Percentiles rank a stretch among this genome's conserved stretches.
These are phyloP conservation scores for Sceloporus undulatus DNA, from an alignment of 2,113 vertebrate species.

Conservation along the genomic window DNA sequence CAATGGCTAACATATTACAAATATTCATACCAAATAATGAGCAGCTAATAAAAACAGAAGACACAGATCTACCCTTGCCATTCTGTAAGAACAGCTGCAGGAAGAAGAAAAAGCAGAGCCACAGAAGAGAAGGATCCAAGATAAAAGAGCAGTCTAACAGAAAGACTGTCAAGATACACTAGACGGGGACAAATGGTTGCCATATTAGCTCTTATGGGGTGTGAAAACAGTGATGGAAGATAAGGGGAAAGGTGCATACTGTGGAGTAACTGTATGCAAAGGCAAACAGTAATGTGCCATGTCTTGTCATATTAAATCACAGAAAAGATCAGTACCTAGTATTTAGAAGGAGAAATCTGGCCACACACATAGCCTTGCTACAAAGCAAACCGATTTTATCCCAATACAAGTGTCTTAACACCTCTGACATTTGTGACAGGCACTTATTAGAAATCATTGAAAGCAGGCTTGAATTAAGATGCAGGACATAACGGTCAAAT, in stretches of 20 bases:
- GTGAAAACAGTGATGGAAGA: neutral
- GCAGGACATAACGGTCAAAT: slow-evolving; percentile 36
- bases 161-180: neutral
- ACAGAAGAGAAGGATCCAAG: neutral
- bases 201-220: neutral
- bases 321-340: neutral
- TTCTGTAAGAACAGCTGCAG: neutral
- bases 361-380: neutral
- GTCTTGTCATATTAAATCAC: neutral
- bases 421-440: neutral
- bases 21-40: neutral
- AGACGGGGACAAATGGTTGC: neutral
- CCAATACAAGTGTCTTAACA: neutral
- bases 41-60: neutral
- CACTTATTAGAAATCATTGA: slow-evolving; percentile 25
- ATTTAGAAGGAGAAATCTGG: neutral
- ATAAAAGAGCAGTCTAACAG: neutral
- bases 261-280: neutral
- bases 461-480: slow-evolving; percentile 46
- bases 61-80: neutral
- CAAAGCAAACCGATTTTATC: slow-evolving; percentile 22
- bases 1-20: neutral
- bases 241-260: neutral
- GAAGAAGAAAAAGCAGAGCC: neutral
- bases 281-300: too few relatives aligned